Base-by-base conservation (phyloP, 2,888 invertebrate genomes). In the Folsomia manolachei region DNA sequence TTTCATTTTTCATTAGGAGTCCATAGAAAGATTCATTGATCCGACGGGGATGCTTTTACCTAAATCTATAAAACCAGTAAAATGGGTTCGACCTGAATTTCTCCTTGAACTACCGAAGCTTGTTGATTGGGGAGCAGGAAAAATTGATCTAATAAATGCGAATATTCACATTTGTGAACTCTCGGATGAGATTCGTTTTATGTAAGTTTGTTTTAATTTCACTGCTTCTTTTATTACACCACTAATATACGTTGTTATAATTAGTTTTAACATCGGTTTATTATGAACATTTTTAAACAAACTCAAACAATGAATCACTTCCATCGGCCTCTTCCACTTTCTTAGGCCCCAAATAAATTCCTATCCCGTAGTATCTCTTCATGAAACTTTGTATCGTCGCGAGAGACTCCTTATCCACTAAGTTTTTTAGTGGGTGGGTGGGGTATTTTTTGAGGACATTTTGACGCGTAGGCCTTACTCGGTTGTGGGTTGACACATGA, bases 71-170 rank as follows among this genome's bases (percentile, higher is more conserved):
- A 71, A 69, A 25, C 64, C 71, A 1, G 63, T 51, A n/a, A 27
- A 69, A n/a, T 77, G 77, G 77, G 26, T 75, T 27, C 70, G 71
- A 1, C 75, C 75, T 1, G 74, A 77, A 9, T 39, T 73, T 23
- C 67, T 78, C 1, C 18, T 23, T 9, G 71, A 64, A 23, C 63
- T 26, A 2, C 72, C 74, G 1, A 27, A 27, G 1, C 63, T 74
- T 1, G 69, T 78, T 1, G 69, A 56, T 4, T 39, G 65, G 23
- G 27, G 65, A 2, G 18, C 62, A 9, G 23, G 25, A 56, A 56
- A 56, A 0, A 27, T 75, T 27, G 73, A 78, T 27, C 63, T 75
- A 18, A 72, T 78, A 2, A 74, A 21, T 18, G 75, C 74, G 2
- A 78, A 75, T 56, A 70, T 69, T 7, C 71, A 78, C 51, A 51